Evolutionary conservation across 2,797 vertebrate species (phyloP).

Genomic region (Ammospiza maritima): DNA sequence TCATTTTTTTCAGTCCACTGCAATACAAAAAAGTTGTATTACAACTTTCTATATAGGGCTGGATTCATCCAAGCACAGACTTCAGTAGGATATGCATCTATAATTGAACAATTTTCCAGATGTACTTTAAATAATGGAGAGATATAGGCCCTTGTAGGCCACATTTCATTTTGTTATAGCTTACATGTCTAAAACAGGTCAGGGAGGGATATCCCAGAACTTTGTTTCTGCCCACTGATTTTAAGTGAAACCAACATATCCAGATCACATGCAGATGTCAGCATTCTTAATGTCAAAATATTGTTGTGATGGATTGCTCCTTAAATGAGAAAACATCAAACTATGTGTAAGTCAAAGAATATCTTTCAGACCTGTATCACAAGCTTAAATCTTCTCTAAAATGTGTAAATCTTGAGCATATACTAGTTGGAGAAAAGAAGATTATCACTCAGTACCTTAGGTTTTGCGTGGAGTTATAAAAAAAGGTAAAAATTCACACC

Average conservation of each 20-base stretch:
- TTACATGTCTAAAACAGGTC: not conserved
- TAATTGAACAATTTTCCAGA: not conserved
- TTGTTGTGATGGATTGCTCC: not conserved
- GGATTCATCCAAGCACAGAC: not conserved
- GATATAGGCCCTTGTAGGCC: not conserved
- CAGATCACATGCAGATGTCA: not conserved
- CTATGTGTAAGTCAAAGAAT: not conserved
- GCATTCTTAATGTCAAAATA: not conserved
- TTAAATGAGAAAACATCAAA: not conserved
- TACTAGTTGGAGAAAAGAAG: not conserved
- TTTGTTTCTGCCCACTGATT: not conserved
- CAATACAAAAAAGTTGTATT: not conserved
- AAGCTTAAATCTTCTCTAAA: not conserved
- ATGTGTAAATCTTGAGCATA: not conserved
- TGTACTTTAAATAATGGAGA: not conserved
- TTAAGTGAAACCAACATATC: not conserved
- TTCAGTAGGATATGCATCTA: not conserved
- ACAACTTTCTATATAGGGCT: not conserved
- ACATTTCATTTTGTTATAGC: fast-evolving
- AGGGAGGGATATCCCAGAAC: not conserved
- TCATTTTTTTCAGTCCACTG: not conserved
- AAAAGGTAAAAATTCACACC: not conserved
- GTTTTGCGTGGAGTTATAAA: not conserved
- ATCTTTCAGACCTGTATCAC: not conserved
- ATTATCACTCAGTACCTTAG: not conserved